Base-by-base conservation (phyloP, 2,113 vertebrate species). In the Dasyprocta punctata region DNA sequence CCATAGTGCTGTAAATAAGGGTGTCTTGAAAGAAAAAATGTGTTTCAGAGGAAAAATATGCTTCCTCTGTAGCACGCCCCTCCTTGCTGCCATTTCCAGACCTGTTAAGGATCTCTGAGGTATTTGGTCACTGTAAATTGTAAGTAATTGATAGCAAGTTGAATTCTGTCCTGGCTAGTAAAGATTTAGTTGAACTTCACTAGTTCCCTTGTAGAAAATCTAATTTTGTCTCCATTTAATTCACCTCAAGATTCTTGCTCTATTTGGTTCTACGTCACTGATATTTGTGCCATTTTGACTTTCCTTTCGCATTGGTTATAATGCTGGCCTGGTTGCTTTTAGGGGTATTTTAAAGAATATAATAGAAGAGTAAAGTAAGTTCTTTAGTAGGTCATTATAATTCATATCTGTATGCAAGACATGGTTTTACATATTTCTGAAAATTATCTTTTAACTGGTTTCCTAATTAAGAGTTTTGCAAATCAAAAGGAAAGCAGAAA, bases 401-500 rank as follows among this genome's bases (percentile, higher is more conserved):
- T 81, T 69, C 86, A 19, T n/a, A 58, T 78, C 44, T 82, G 38
- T 30, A 11, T 47, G 52, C 67, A 49, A 78, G 56, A 67, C 30
- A 1, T 14, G 4, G 47, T 56, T 90, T 92, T 89, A 54, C 3
- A 7, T 28, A 19, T 92, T 90, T 81, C 22, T 71, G 44, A 86
- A 92, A 89, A 82, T 61, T 61, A 24, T 56, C 63, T 93, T 86
- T 84, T 54, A 67, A 69, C 65, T 92, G 38, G 9, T 3, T n/a
- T 82, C n/a, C 24, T 7, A 58, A 17, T 87, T 63, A 93, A 71
- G 36, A 86, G 20, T 17, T 28, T 24, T 36, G 56, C 22, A 54
- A 80, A 52, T 90, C 75, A 56, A 93, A 92, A 91, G 54, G 73
- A 90, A 93, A 44, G 11, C 65, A 78, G 14, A n/a, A 78, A 83